A percentile compares a stretch with the other conserved stretches of the same genome.
Evolutionary conservation across 2,888 invertebrate genomes (phyloP).

Genomic region (Noctua janthina): DNA sequence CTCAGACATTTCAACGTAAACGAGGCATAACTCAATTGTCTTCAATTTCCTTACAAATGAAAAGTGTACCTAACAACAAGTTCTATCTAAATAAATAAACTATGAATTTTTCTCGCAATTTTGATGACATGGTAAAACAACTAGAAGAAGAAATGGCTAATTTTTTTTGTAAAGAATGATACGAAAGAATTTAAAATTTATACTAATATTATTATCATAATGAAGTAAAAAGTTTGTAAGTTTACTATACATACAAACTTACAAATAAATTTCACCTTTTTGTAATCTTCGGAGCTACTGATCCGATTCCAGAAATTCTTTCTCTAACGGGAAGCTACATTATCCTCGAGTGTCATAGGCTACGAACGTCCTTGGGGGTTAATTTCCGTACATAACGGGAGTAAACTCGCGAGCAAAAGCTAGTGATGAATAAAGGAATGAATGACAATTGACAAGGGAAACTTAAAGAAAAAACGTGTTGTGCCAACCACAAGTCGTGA

Average conservation of each 20-base stretch:
- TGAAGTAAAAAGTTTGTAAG: too few relatives aligned
- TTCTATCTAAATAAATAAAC: background rate
- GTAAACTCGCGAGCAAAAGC: too few relatives aligned
- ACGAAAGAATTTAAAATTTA: background rate
- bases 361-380: too few relatives aligned
- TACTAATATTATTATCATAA: too few relatives aligned
- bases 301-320: too few relatives aligned
- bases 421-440: background rate
- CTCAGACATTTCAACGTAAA: constrained; percentile 30
- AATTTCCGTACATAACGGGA: too few relatives aligned
- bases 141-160: background rate
- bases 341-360: too few relatives aligned
- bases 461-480: background rate
- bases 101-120: background rate
- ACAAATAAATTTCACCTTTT: too few relatives aligned
- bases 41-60: constrained; percentile 12
- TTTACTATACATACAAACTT: too few relatives aligned
- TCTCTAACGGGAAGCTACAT: too few relatives aligned
- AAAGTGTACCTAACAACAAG: constrained; percentile 5
- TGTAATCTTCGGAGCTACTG: too few relatives aligned
- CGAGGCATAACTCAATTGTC: constrained; percentile 21
- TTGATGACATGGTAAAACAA: background rate
- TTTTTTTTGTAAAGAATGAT: background rate
- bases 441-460: background rate
- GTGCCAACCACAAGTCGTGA: background rate